These are phyloP conservation scores for Sebastiscus albofasciatus DNA, from an alignment of 2,797 vertebrate species.

Conservation along the genomic window DNA sequence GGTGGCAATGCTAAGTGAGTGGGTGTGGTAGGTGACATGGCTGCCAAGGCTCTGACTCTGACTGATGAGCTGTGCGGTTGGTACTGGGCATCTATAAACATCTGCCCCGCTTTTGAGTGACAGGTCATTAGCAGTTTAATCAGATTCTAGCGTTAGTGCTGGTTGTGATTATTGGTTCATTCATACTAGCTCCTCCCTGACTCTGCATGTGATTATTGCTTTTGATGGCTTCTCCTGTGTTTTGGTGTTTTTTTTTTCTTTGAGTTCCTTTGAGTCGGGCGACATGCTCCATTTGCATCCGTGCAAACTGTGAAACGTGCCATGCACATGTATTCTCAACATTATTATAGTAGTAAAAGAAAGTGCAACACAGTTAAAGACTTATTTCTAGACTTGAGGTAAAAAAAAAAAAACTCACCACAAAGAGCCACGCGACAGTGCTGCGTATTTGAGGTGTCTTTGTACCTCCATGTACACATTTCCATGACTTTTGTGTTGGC, in stretches of 20 bases:
- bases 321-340: neutral
- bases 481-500: slow-evolving; percentile 76
- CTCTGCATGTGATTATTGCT: slow-evolving; percentile 68
- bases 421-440: neutral
- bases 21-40: slow-evolving; percentile 78
- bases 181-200: slow-evolving; percentile 64
- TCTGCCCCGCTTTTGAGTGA: slow-evolving; percentile 76
- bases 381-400: neutral
- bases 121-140: slow-evolving; percentile 81
- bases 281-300: slow-evolving; percentile 21
- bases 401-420: neutral
- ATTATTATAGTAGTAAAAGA: neutral
- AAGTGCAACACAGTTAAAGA: neutral
- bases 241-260: slow-evolving; percentile 42
- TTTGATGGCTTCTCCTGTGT: slow-evolving; percentile 57
- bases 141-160: slow-evolving; percentile 76
- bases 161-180: slow-evolving; percentile 77
- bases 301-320: slow-evolving; percentile 26
- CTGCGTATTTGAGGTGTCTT: slow-evolving; percentile 33
- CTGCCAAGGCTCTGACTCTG: slow-evolving; percentile 77
- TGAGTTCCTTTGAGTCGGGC: slow-evolving; percentile 18
- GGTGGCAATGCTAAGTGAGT: slow-evolving; percentile 75
- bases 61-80: slow-evolving; percentile 80
- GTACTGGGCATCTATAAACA: slow-evolving; percentile 80
- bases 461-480: slow-evolving; percentile 70